Evolutionary conservation across 2,888 invertebrate species (phyloP).

Genomic region (Pollenia labialis): DNA sequence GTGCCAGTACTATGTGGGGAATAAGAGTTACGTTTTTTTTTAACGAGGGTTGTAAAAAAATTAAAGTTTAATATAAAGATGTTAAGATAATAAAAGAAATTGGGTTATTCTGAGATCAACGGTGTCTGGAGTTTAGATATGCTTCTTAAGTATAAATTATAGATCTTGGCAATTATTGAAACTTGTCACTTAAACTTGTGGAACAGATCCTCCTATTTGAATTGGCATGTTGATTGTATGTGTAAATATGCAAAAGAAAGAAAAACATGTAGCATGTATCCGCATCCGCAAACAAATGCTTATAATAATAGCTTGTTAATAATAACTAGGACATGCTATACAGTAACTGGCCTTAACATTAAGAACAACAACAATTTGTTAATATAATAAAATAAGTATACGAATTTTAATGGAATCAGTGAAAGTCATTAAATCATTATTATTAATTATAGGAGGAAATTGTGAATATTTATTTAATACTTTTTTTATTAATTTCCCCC

Average conservation of each 20-base stretch:
- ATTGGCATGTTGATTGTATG: conserved; percentile 52
- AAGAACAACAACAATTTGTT: too few relatives aligned
- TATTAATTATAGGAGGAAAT: background rate
- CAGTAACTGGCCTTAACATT: conserved; percentile 1
- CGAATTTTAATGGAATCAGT: too few relatives aligned
- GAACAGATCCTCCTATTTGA: background rate
- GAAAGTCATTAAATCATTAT: too few relatives aligned
- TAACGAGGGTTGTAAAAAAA: conserved; percentile 1
- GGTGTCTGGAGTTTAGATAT: too few relatives aligned
- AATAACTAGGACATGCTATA: conserved; percentile 65
- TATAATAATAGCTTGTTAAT: conserved; percentile 69
- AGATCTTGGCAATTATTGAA: background rate
- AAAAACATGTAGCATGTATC: conserved; percentile 78
- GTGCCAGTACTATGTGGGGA: background rate
- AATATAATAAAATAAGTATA: background rate
- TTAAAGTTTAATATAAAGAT: background rate
- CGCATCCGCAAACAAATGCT: conserved; percentile 72
- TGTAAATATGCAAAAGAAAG: conserved; percentile 63
- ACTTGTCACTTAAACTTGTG: background rate
- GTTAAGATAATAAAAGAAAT: background rate
- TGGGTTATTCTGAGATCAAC: too few relatives aligned
- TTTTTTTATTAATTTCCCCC: background rate
- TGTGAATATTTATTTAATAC: background rate
- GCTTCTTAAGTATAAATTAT: too few relatives aligned
- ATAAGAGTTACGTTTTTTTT: background rate